phyloP scores from a whole-genome alignment of 2,113 vertebrate genomes.

The Pogonocichla stellata region DNA sequence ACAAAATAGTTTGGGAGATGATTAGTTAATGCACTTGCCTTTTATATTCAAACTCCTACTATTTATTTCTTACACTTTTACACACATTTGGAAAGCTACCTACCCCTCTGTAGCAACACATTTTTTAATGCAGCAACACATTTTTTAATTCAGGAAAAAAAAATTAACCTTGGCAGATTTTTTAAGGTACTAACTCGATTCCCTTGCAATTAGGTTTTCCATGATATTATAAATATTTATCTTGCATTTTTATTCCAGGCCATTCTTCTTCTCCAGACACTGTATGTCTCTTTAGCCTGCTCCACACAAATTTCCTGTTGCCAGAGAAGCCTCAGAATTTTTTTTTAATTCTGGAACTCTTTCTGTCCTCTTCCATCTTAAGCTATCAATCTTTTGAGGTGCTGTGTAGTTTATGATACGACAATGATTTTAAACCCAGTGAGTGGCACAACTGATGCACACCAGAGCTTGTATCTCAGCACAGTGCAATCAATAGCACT shows the following conservation, averaged over 20 bases:
- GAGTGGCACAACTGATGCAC: neutral
- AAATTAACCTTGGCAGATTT: slow-evolving; percentile 22
- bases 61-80: slow-evolving; percentile 4
- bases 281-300: neutral
- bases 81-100: neutral
- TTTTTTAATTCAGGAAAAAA: slow-evolving; percentile 19
- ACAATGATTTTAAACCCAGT: neutral
- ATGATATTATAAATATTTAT: slow-evolving; percentile 36
- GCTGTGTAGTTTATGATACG: neutral
- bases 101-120: neutral
- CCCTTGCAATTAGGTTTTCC: neutral
- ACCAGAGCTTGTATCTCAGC: neutral
- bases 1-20: neutral
- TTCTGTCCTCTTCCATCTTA: neutral
- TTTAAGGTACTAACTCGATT: slow-evolving; percentile 6
- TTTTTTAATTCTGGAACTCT: slow-evolving; percentile 14
- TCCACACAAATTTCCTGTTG: neutral
- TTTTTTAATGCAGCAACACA: neutral
- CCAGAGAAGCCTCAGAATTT: slow-evolving; percentile 10
- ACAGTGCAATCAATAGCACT: neutral
- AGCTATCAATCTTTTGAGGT: neutral
- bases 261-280: neutral
- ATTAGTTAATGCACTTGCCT: neutral
- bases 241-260: slow-evolving; percentile 30
- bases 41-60: neutral